Conservation (phyloP, 2,113 vertebrate genomes). For the Amphiprion percula region DNA sequence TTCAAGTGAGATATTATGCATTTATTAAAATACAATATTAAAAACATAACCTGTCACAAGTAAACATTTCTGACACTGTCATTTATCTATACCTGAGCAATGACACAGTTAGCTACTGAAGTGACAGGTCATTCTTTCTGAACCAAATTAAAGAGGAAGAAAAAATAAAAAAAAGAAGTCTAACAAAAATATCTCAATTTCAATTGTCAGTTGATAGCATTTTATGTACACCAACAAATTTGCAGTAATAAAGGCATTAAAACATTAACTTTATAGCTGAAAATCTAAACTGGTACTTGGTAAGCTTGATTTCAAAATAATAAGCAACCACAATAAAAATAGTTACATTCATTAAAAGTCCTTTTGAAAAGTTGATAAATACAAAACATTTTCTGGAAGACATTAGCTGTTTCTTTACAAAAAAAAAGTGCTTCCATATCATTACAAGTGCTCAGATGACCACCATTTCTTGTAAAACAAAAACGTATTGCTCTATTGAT, state of each 20-base stretch:
- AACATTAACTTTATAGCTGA: conserved; percentile 5
- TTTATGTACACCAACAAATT: conserved; percentile 30
- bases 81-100: conserved; percentile 70
- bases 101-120: conserved; percentile 37
- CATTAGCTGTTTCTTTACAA: conserved; percentile 15
- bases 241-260: conserved; percentile 65
- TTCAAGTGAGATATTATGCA: conserved; percentile 48
- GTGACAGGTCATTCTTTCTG: conserved; percentile 15
- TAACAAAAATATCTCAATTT: not conserved
- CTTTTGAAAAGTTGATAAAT: not conserved
- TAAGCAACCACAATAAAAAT: conserved; percentile 12
- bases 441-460: conserved; percentile 58
- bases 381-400: conserved; percentile 10
- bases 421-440: conserved; percentile 61
- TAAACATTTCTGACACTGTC: conserved; percentile 63
- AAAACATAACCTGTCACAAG: conserved; percentile 49
- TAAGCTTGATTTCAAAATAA: conserved; percentile 26
- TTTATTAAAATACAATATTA: conserved; percentile 29
- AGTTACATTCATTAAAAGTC: conserved; percentile 12
- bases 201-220: conserved; percentile 29
- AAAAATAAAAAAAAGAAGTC: not conserved
- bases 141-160: conserved; percentile 8
- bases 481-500: not conserved
- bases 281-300: conserved; percentile 36
- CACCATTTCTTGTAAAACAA: conserved; percentile 13